phyloP scores from a whole-genome alignment of 1,140 invertebrate genomes.

The Tigriopus japonicus region DNA sequence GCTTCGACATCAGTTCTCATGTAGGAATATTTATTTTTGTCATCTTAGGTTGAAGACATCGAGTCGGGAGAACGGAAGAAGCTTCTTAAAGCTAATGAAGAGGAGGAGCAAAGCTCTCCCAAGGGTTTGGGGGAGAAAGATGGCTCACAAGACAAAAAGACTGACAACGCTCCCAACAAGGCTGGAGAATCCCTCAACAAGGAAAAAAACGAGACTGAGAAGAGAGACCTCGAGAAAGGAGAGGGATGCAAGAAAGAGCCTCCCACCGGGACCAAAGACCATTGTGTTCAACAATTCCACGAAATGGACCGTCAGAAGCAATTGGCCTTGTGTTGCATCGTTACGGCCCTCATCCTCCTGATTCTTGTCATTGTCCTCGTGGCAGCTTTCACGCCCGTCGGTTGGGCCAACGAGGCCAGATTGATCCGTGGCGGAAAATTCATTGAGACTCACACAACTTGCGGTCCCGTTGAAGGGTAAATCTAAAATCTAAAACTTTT shows the following conservation, averaged over 20 bases:
- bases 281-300: neutral
- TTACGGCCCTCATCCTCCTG: slow-evolving; percentile 1
- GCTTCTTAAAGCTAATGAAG: neutral
- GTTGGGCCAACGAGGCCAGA: neutral
- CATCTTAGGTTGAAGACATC: neutral
- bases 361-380: slow-evolving; percentile 4
- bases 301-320: neutral
- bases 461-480: slow-evolving; percentile 1
- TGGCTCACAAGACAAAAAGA: neutral
- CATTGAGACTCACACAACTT: neutral
- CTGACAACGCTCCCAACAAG: neutral
- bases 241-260: neutral
- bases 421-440: neutral
- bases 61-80: neutral
- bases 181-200: neutral
- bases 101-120: neutral
- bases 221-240: neutral
- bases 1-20: no score
- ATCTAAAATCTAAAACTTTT: neutral
- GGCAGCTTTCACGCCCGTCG: neutral
- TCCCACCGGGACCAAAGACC: neutral
- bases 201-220: neutral
- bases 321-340: neutral
- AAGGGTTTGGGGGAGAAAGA: no score
- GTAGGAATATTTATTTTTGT: no score